Conservation (phyloP, 2,113 vertebrate genomes). For the Halichoerus grypus region DNA sequence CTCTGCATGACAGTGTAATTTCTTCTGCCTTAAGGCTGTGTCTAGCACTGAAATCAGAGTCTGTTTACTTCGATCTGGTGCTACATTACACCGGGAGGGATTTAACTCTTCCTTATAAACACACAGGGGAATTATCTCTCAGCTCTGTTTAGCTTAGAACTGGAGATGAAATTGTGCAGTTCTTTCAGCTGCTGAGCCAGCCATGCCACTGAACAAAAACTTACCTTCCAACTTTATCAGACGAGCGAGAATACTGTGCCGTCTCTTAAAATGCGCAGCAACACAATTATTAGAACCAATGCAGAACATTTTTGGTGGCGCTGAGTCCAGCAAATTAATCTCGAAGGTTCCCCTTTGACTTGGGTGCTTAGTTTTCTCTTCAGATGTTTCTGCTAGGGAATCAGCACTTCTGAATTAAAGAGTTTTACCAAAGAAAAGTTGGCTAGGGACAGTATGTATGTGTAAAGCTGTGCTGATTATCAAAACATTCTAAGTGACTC, state of each 20-base stretch:
- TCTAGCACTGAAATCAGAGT: slow-evolving; percentile 95
- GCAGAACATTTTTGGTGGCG: background rate
- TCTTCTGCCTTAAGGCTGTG: slow-evolving; percentile 95
- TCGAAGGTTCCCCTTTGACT: background rate
- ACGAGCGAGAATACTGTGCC: background rate
- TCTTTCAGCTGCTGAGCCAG: slow-evolving; percentile 64
- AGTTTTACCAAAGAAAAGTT: background rate
- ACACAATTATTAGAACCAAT: background rate
- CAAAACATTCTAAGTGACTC: background rate
- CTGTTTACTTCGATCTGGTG: slow-evolving; percentile 95
- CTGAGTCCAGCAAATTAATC: background rate
- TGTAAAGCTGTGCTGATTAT: background rate
- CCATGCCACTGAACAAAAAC: slow-evolving; percentile 63
- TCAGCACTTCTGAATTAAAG: background rate
- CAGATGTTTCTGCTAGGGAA: background rate
- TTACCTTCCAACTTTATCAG: background rate
- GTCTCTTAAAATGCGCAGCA: background rate
- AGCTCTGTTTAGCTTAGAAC: slow-evolving; percentile 72
- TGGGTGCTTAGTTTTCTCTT: background rate
- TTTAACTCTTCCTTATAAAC: slow-evolving; percentile 85
- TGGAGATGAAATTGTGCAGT: slow-evolving; percentile 58
- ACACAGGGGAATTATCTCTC: slow-evolving; percentile 80
- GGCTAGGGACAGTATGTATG: background rate
- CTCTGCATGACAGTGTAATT: slow-evolving; percentile 96
- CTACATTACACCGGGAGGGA: slow-evolving; percentile 83